Evolutionary conservation across 2,888 invertebrate species (phyloP), one percentile per base, ranked within the genome.

Genomic region (Coenonympha glycerion): DNA sequence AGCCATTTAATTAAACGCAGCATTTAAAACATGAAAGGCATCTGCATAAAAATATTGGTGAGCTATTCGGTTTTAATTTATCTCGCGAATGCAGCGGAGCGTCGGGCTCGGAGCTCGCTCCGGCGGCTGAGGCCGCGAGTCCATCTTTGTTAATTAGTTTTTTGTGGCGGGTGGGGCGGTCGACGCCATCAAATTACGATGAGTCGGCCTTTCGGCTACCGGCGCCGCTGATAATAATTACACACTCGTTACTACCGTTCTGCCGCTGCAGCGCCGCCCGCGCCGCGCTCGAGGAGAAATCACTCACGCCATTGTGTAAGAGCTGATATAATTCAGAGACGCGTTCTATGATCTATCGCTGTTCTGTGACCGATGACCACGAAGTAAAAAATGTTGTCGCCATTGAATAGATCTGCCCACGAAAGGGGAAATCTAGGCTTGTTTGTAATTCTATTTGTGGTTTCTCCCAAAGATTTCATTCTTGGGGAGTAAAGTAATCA

Each of bases 161-260:
- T 86, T 86, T 86, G 82, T 84, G 70, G 64, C 75, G 76, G 74
- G 75, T 77, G 82, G 82, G 76, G 64, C 76, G 71, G 67, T 75
- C 77, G 85, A 84, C 86, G 86, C 86, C 86, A 83, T 85, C 86
- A 86, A 86, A 85, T 86, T 87, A 87, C 86, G 84, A 86, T 85
- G 86, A 87, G 86, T 87, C 79, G 85, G 83, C 78, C 79, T 79
- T 84, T 84, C 78, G 79, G 84, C 84, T 83, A 82, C 85, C 82
- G 83, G 65, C 69, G 65, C 62, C 66, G 69, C 71, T 66, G 66
- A 71, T 72, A 76, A 79, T 87, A 87, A 87, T 87, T 87, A 86
- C 79, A 85, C 85, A 86, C 85, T 86, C 83, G 86, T 86, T 87
- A 87, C 86, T 86, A 86, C 86, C 76, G 86, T 81, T 79, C 79